Base-by-base conservation (phyloP, 2,797 vertebrate genomes). In the Trachops cirrhosus region DNA sequence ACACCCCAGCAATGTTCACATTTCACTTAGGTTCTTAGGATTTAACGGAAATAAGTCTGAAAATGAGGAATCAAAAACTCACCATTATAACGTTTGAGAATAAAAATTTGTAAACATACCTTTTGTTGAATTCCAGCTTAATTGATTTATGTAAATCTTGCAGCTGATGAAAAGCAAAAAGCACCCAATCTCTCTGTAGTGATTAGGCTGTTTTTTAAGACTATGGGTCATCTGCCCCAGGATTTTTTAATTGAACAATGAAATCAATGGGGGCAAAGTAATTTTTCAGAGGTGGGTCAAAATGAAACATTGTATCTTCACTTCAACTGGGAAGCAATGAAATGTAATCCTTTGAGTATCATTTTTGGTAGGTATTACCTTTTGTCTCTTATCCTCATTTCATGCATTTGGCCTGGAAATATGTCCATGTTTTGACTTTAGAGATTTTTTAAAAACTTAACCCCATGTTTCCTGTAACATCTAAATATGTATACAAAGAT, bases 111-210 rank as follows among this genome's bases (percentile, higher is more conserved):
- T 87, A 50, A 93, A 98, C 98, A 88, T 99, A 99, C 98, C 98
- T 99, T 98, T 98, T 97, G 98, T 98, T 96, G 98, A 98, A 98
- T 97, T 96, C 98, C 98, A 98, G 97, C 86, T 97, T 98, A 98
- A 82, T 96, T 97, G 98, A 97, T 97, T 98, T 97, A 97, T 98
- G 98, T 98, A 97, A 97, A 97, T 98, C 98, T 98, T 98, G 98
- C 96, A 97, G 97, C 95, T 98, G 98, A 98, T 98, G 98, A 98
- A 94, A 96, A 97, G 92, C 97, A 98, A 97, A 97, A 98, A 96
- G 93, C 97, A 97, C 98, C 94, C 97, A 97, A 98, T 97, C 89
- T 98, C 92, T 98, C 97, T 94, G 97, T 83, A 97, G 96, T 95
- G 94, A 93, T 98, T 97, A 98, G 97, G 97, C 98, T 98, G 98